Base-by-base conservation (phyloP, 37 sponge, comb jelly and placozoan species). In the Eunapius fragilis region DNA sequence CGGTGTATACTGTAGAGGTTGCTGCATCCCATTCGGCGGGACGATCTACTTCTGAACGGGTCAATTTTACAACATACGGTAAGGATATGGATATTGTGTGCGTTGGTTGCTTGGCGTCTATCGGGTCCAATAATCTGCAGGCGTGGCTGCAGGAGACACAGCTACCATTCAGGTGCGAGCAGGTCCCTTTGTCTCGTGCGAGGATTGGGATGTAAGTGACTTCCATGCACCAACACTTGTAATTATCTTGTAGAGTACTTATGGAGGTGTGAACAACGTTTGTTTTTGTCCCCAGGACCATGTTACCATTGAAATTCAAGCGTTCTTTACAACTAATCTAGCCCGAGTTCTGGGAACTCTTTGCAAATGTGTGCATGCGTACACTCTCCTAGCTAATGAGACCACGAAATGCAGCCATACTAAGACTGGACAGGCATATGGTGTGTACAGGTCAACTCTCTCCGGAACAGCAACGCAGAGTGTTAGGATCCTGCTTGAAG, bases 181-280 rank as follows among this genome's bases (percentile, higher is more conserved):
- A 17, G 74, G 86, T 7, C 58, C 79, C 22, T 35, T 71, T 13
- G 33, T 37, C 11, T 34, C 71, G 22, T 86, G 86, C 32, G 24
- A 2, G 10, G 79, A 70, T 34, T 86, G 86, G 86, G 79, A 68
- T 79, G 86, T 86, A 41, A 70, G 86, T n/a, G 9, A 9, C 47
- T 45, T 6, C 6, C 41, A 41, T 41, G 6, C 6, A 9, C 3
- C 41, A 41, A 41, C 41, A 41, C 6, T 41, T 41, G 3, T 41
- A 41, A 41, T 41, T 6, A 41, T 6, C 41, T 41, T 6, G 3
- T 6, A 41, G 6, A 9, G 41, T 6, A 6, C 6, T 41, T 41
- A 3, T 41, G 41, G 6, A 6, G 41, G 41, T 41, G 41, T 41
- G 3, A 41, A 41, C 41, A 41, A 41, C 41, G 41, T 6, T 6